Evolutionary conservation across 2,113 vertebrate species (phyloP).

Genomic region (Dermatemys mawii): DNA sequence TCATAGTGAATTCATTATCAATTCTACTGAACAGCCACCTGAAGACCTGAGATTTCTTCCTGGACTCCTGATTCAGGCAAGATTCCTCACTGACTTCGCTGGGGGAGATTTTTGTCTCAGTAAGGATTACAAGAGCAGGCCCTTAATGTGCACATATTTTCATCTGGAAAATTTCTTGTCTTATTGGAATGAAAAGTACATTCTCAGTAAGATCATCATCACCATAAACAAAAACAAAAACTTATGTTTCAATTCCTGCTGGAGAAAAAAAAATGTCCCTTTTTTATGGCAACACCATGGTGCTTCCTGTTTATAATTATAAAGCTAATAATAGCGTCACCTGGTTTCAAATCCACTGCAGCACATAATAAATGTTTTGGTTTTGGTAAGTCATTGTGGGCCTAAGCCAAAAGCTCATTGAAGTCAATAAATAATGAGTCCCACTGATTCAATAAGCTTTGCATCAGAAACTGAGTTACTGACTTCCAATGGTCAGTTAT

Average conservation of each 20-base stretch:
- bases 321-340: not conserved
- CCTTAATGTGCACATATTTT: not conserved
- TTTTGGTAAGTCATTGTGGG: not conserved
- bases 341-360: not conserved
- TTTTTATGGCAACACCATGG: not conserved
- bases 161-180: not conserved
- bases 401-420: not conserved
- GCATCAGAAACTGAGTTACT: not conserved
- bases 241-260: not conserved
- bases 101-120: not conserved
- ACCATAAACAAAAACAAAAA: not conserved
- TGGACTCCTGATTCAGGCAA: slow-evolving; percentile 2
- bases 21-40: not conserved
- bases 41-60: not conserved
- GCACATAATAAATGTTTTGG: not conserved
- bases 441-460: not conserved
- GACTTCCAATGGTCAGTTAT: not conserved
- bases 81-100: not conserved
- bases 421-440: not conserved
- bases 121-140: not conserved
- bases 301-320: not conserved
- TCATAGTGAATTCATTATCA: not conserved
- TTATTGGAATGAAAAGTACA: not conserved
- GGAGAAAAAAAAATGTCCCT: not conserved
- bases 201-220: not conserved